A percentile compares a stretch with the other conserved stretches of the same genome.
Evolutionary conservation across 2,888 invertebrate genomes (phyloP).

Genomic region (Spodoptera littoralis): DNA sequence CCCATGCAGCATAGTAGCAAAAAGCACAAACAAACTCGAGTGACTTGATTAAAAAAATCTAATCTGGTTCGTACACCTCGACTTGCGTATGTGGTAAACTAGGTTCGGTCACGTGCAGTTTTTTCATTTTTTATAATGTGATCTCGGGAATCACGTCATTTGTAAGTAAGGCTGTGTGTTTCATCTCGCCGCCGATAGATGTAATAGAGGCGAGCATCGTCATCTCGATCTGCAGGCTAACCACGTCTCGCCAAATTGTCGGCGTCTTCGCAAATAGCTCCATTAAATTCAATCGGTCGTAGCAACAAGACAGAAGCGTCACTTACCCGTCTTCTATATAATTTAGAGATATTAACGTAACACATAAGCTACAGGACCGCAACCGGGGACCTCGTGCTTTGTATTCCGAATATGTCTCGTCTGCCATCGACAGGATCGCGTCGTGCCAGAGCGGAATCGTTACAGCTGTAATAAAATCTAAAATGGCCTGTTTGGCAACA

Average conservation of each 20-base stretch:
- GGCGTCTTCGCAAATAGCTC: constrained; percentile 78
- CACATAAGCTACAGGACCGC: constrained; percentile 57
- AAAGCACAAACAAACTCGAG: too few species aligned
- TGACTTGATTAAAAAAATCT: constrained; percentile 28
- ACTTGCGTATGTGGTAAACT: constrained; percentile 17
- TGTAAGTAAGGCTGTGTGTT: constrained; percentile 55
- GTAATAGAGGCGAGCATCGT: constrained; percentile 56
- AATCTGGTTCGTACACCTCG: constrained; percentile 3
- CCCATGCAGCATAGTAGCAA: too few species aligned
- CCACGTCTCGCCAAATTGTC: constrained; percentile 76
- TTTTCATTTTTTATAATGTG: constrained; percentile 51
- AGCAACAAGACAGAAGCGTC: constrained; percentile 78
- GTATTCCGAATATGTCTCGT: constrained; percentile 70
- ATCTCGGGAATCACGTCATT: constrained; percentile 50
- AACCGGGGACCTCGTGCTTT: constrained; percentile 60
- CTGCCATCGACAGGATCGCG: constrained; percentile 25
- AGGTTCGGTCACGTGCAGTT: constrained; percentile 38
- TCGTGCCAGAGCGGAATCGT: constrained; percentile 46
- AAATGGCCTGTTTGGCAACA: constrained; percentile 47
- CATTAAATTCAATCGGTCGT: constrained; percentile 83
- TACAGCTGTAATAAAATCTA: constrained; percentile 48
- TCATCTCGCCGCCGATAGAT: constrained; percentile 63
- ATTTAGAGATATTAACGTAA: constrained; percentile 79
- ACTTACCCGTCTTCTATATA: constrained; percentile 76
- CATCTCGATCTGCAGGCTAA: constrained; percentile 64